Evolutionary conservation across 2,888 invertebrate genomes (phyloP).

Genomic region (Encarsia formosa): DNA sequence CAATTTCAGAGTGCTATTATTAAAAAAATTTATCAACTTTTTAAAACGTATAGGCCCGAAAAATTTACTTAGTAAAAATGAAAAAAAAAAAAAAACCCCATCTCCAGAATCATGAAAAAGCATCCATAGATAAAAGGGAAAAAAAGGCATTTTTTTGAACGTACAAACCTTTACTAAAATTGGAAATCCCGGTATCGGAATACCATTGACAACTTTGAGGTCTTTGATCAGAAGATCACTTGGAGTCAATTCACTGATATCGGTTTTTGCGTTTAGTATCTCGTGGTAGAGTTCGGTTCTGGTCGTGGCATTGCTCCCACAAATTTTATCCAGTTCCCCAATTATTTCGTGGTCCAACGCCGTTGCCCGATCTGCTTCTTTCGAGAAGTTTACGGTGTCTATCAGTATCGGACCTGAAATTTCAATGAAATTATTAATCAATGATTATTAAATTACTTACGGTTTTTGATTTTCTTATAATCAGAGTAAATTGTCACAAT

Average conservation of each 20-base stretch:
- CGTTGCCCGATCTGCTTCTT: slow-evolving; percentile 64
- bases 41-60: too few relatives aligned
- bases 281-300: slow-evolving; percentile 50
- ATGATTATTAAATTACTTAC: not conserved
- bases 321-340: slow-evolving; percentile 54
- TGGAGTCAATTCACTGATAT: slow-evolving; percentile 62
- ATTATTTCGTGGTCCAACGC: slow-evolving; percentile 62
- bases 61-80: too few relatives aligned
- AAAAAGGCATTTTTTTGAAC: not conserved
- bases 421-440: not conserved
- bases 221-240: slow-evolving; percentile 73
- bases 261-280: slow-evolving; percentile 63
- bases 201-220: slow-evolving; percentile 61
- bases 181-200: slow-evolving; percentile 62
- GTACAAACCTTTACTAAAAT: slow-evolving; percentile 59
- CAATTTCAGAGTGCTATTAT: too few relatives aligned
- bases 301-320: slow-evolving; percentile 45
- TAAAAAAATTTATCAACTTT: too few relatives aligned
- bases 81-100: too few relatives aligned
- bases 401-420: slow-evolving; percentile 69
- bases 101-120: too few relatives aligned
- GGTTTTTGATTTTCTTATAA: too few relatives aligned
- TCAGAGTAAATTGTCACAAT: too few relatives aligned
- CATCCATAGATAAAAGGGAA: too few relatives aligned
- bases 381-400: slow-evolving; percentile 76